Evolutionary conservation across 92 coral and sea anemone genomes (phyloP).

Genomic region (Siderastrea siderea): DNA sequence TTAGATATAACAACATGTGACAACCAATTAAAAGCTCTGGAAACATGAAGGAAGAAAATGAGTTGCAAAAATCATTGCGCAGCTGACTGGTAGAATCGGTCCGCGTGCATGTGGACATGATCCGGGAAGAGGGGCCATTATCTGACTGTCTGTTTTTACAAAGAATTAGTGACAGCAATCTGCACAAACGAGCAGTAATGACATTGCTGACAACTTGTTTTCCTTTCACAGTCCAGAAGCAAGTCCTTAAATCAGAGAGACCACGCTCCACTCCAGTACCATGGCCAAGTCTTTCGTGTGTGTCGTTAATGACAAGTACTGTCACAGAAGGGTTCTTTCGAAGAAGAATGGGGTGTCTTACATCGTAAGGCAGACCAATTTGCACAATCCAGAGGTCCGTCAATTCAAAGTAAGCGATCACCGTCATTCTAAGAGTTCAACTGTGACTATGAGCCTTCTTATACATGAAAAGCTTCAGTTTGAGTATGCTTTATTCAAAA

Average conservation of each 20-base stretch:
- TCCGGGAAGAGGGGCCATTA: slow-evolving; percentile 63
- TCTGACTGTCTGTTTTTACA: slow-evolving; percentile 43
- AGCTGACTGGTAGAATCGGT: no score
- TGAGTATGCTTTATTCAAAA: slow-evolving; percentile 32
- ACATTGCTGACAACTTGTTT: slow-evolving; percentile 44
- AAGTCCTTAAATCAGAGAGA: slow-evolving; percentile 40
- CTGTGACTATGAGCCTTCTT: slow-evolving; percentile 13
- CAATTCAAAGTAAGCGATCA: slow-evolving; percentile 27
- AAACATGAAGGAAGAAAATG: no score
- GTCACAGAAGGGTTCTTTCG: slow-evolving; percentile 56
- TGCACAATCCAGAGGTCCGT: slow-evolving; percentile 41
- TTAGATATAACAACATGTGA: no score
- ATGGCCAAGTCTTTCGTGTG: slow-evolving; percentile 55
- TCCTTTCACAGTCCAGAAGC: slow-evolving; percentile 56
- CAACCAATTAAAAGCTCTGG: no score
- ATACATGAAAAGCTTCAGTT: slow-evolving; percentile 9
- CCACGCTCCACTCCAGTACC: slow-evolving; percentile 63
- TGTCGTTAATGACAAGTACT: slow-evolving; percentile 22
- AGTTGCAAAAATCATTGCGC: no score
- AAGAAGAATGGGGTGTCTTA: slow-evolving; percentile 51
- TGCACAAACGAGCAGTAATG: slow-evolving; percentile 14
- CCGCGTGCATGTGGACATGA: slow-evolving; percentile 40
- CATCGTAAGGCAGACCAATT: slow-evolving; percentile 54
- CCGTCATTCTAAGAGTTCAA: slow-evolving; percentile 44
- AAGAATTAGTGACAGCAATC: slow-evolving; percentile 52